Evolutionary conservation across 1,140 invertebrate species (phyloP).

Genomic region (Penaeus indicus): DNA sequence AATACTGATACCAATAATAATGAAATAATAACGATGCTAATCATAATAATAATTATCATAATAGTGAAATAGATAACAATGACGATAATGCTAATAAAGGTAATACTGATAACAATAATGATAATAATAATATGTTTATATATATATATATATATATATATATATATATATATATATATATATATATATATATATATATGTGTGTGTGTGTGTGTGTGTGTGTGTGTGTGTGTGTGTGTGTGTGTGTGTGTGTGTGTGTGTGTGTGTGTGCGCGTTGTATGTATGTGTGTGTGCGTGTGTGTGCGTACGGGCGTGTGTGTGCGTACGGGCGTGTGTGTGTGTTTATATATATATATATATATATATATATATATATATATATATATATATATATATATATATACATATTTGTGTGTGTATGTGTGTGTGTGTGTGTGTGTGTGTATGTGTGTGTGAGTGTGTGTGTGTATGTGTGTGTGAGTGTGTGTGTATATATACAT

Average conservation of each 20-base stretch:
- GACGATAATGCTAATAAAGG: too few species aligned
- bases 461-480: not conserved
- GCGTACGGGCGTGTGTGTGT: constrained; percentile 4
- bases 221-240: not conserved
- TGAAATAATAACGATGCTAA: too few species aligned
- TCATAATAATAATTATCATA: too few species aligned
- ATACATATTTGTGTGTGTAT: not conserved
- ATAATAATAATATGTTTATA: not conserved
- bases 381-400: constrained; percentile 21
- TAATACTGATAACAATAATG: too few species aligned
- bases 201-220: not conserved
- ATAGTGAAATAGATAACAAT: too few species aligned
- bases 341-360: constrained; percentile 3
- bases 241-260: constrained; percentile 8
- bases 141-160: constrained; percentile 6
- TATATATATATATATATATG: not conserved
- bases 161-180: constrained; percentile 17
- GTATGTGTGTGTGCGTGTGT: not conserved
- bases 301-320: not conserved
- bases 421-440: constrained; percentile 17
- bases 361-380: constrained; percentile 3
- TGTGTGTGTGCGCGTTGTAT: not conserved
- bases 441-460: not conserved
- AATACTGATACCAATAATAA: too few species aligned
- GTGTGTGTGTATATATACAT: not conserved